Evolutionary conservation across 2,888 invertebrate genomes (phyloP), one percentile per base, ranked within the genome.

Genomic region (Phlogophora meticulosa): DNA sequence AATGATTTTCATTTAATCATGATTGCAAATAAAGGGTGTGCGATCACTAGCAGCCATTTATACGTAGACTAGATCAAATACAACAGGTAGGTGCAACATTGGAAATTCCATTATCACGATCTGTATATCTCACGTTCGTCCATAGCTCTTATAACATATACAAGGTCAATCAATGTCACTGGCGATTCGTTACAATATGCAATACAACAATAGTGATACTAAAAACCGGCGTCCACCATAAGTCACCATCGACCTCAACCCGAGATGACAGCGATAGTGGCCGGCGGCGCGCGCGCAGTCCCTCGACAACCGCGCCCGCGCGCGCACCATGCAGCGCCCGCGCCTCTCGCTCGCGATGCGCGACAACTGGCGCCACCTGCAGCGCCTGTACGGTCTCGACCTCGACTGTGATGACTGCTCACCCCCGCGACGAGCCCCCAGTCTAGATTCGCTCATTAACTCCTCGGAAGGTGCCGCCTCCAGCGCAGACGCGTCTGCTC

Each of bases 391-490:
- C 90, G 95, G 95, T 73, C 90, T 95, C 77, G 95, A 95, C 70
- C 87, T 92, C 77, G 93, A 94, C 62, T 82, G 86, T 59, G 91
- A 91, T 32, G 92, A 93, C 61, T 89, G 81, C 80, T 82, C 89
- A 36, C 92, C 92, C 65, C 93, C 92, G 28, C 85, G 90, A 1
- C 89, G 96, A 60, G 95, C 96, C 2, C 96, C 97, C 52, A 97
- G 97, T 3, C 90, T 97, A 56, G 97, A 97, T 87, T 97, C 97
- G 75, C 94, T 97, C 36, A 97, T 97, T 69, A 97, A 97, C 91
- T 96, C 97, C 5, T 97, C 97, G 0, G 97, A 97, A 82, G 96
- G 96, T 49, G 97, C 96, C 72, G 96, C 96, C 63, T 96, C 96
- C 32, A 96, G 96, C 81, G 96, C 96, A 58, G 97, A 97, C 84